phyloP scores from a whole-genome alignment of 2,113 vertebrate species.

The Turdus rufiventris region DNA sequence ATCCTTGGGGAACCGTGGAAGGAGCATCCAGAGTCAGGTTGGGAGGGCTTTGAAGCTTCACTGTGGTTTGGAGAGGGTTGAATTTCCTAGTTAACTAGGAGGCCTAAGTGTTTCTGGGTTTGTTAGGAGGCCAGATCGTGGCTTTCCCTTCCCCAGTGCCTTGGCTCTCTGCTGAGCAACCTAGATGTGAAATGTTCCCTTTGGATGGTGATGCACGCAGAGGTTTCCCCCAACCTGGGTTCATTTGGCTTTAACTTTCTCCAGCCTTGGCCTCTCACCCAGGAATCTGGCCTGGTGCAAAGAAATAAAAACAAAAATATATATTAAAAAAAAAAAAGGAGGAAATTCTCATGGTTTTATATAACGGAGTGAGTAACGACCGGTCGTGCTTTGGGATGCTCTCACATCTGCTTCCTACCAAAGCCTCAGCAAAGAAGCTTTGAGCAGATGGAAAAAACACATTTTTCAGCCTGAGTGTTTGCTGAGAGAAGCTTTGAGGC shows the following conservation, averaged over 20 bases:
- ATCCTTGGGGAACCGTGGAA: neutral
- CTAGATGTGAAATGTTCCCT: neutral
- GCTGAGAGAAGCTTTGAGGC: neutral
- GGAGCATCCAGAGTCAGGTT: conserved; percentile 19
- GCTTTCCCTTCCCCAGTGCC: neutral
- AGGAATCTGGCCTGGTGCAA: neutral
- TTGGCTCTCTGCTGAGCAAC: neutral
- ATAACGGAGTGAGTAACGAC: neutral
- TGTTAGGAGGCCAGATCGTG: neutral
- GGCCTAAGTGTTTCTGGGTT: conserved; percentile 25
- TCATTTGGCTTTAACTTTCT: neutral
- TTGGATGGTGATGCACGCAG: neutral
- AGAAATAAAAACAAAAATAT: neutral
- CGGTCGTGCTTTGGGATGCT: conserved; percentile 21
- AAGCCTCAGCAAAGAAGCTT: conserved; percentile 12
- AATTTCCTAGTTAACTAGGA: conserved; percentile 34
- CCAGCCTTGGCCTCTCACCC: conserved; percentile 17
- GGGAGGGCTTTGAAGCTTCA: conserved; percentile 24
- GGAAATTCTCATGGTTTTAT: conserved; percentile 47
- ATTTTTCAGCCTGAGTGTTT: neutral
- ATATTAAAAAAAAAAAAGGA: neutral
- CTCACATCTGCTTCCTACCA: conserved; percentile 55
- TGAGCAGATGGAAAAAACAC: neutral
- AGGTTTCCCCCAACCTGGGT: conserved; percentile 18
- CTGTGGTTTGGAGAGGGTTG: conserved; percentile 20